Evolutionary conservation across 2,113 vertebrate genomes (phyloP).

Genomic region (Thamnaconus septentrionalis): DNA sequence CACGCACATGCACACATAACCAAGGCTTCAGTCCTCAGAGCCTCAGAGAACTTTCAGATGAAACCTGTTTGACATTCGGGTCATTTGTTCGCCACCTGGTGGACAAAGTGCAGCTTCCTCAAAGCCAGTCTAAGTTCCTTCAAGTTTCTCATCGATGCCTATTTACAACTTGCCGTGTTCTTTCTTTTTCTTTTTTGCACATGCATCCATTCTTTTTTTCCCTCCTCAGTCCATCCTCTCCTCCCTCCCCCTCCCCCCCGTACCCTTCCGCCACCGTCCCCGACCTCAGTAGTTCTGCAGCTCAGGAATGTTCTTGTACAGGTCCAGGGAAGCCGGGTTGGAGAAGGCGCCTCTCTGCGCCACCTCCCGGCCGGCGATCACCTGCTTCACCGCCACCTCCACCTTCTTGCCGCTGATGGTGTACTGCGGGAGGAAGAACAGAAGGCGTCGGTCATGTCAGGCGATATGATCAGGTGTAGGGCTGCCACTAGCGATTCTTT

Average conservation of each 20-base stretch:
- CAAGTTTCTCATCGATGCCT: background rate
- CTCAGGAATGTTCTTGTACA: slow-evolving; percentile 91
- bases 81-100: too few species aligned
- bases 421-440: slow-evolving; percentile 76
- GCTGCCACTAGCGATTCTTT: too few species aligned
- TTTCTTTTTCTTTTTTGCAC: slow-evolving; percentile 3
- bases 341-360: slow-evolving; percentile 87
- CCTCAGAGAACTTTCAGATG: too few species aligned
- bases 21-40: background rate
- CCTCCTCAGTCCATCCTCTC: too few species aligned
- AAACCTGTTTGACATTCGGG: too few species aligned
- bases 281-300: slow-evolving; percentile 86
- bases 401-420: slow-evolving; percentile 97
- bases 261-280: background rate
- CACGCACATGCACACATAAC: slow-evolving; percentile 5
- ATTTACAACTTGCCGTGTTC: slow-evolving; percentile 3
- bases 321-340: slow-evolving; percentile 90
- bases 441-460: slow-evolving; percentile 14
- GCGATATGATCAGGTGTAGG: background rate
- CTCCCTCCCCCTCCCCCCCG: too few species aligned
- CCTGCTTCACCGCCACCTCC: slow-evolving; percentile 94
- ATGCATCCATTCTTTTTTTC: background rate
- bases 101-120: too few species aligned
- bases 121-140: too few species aligned
- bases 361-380: slow-evolving; percentile 88